Evolutionary conservation across 2,797 vertebrate genomes (phyloP), one percentile per base, ranked within the genome.

Genomic region (Gymnodraco acuticeps): DNA sequence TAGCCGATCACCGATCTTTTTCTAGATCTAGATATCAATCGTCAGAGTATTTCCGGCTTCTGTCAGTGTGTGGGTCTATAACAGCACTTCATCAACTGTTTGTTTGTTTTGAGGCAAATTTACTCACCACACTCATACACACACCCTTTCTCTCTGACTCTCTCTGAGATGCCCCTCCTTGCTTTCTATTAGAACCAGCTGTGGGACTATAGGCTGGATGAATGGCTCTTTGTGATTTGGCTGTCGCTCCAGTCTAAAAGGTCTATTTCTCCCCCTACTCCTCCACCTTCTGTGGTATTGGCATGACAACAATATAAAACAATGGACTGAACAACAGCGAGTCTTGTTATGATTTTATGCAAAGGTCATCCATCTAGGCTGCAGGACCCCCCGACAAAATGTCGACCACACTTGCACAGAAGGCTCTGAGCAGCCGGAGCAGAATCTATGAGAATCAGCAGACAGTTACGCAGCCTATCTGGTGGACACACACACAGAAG

Each of bases 221-320:
- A 96, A 96, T 95, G 93, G 93, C 86, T 94, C 95, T 95, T 96
- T 96, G 94, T 95, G 90, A 95, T 94, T 92, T 92, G 86, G 87
- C 89, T 71, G 84, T 88, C 81, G 84, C 89, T 94, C 87, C 82
- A 88, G 80, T 87, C 85, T 75, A 83, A 92, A 93, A 92, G 88
- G 89, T 93, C 85, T 85, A 78, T 81, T 84, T 87, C 88, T 84
- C 81, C 85, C 87, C 78, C 84, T 76, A 8, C 61, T 73, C 58
- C 67, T 77, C 83, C 78, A 72, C 75, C 82, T 83, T 84, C 85
- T 19, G 11, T 43, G 70, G 67, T 78, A 79, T 76, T 88, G 88
- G 84, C 89, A 92, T 92, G 89, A 91, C 86, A 88, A 84, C 90
- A 84, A 77, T 79, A 52, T 84, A 70, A 87, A 93, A 93, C 91